Percentiles rank a stretch among this genome's conserved stretches.
These are phyloP conservation scores for Holothuria leucospilota DNA, from an alignment of 53 echinoderm and acorn worm species.

Conservation along the genomic window DNA sequence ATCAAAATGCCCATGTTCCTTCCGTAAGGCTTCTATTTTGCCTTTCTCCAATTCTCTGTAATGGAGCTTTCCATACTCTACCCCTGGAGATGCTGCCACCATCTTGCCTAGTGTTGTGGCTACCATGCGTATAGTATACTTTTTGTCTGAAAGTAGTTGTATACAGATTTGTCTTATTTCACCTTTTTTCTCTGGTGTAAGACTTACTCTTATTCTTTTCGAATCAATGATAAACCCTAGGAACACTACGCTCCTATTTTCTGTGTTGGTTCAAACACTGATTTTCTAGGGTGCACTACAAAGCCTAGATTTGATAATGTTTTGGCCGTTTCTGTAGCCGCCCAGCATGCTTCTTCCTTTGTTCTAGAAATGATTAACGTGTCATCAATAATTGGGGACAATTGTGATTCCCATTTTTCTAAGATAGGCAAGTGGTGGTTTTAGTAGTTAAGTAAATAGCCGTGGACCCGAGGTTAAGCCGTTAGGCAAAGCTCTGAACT, in stretches of 20 bases:
- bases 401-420: conserved; percentile 22
- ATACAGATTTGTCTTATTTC: not conserved
- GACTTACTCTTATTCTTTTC: too few species aligned
- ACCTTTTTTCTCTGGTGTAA: too few species aligned
- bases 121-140: conserved; percentile 24
- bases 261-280: not conserved
- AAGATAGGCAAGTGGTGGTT: not conserved
- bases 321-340: not conserved
- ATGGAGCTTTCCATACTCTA: conserved; percentile 47
- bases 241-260: not conserved
- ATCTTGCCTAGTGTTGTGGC: conserved; percentile 53
- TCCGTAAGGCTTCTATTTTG: not conserved
- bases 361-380: conserved; percentile 31
- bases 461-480: conserved; percentile 56
- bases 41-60: conserved; percentile 10
- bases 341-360: not conserved
- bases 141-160: not conserved
- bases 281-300: conserved; percentile 41
- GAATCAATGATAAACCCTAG: too few species aligned
- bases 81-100: conserved; percentile 65
- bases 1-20: too few species aligned
- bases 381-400: conserved; percentile 41
- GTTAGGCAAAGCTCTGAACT: conserved; percentile 55
- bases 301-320: conserved; percentile 38
- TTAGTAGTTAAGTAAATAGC: conserved; percentile 58